phyloP scores from a whole-genome alignment of 1,140 invertebrate species.

The Acyrthosiphon pisum region DNA sequence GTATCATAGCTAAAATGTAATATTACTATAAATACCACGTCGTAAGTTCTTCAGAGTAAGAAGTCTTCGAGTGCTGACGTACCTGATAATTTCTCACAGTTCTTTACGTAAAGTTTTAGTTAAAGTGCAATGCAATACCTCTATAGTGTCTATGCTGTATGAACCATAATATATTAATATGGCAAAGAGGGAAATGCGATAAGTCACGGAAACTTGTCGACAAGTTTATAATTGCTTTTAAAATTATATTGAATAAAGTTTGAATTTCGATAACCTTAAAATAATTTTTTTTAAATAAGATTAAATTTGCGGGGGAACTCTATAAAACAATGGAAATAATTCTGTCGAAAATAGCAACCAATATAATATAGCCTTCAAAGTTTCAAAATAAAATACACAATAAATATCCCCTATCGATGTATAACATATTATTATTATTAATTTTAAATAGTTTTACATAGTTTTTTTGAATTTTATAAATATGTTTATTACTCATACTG shows the following conservation, averaged over 20 bases:
- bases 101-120: not conserved
- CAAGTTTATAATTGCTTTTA: conserved; percentile 22
- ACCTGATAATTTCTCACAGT: not conserved
- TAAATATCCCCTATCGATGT: too few relatives aligned
- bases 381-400: not conserved
- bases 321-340: not conserved
- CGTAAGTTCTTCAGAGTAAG: not conserved
- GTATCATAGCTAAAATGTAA: not conserved
- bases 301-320: not conserved
- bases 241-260: not conserved
- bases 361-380: too few relatives aligned
- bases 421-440: too few relatives aligned
- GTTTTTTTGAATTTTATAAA: too few relatives aligned
- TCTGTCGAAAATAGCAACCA: not conserved
- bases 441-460: too few relatives aligned
- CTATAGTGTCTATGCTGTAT: not conserved
- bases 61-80: not conserved
- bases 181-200: conserved; percentile 5
- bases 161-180: not conserved
- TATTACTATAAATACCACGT: not conserved
- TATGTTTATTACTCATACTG: too few relatives aligned
- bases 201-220: conserved; percentile 3
- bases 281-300: not conserved
- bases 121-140: not conserved
- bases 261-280: not conserved